A percentile compares a stretch with the other conserved stretches of the same genome.
Conservation (phyloP, 2,888 invertebrate species). For the Parnassius mnemosyne region DNA sequence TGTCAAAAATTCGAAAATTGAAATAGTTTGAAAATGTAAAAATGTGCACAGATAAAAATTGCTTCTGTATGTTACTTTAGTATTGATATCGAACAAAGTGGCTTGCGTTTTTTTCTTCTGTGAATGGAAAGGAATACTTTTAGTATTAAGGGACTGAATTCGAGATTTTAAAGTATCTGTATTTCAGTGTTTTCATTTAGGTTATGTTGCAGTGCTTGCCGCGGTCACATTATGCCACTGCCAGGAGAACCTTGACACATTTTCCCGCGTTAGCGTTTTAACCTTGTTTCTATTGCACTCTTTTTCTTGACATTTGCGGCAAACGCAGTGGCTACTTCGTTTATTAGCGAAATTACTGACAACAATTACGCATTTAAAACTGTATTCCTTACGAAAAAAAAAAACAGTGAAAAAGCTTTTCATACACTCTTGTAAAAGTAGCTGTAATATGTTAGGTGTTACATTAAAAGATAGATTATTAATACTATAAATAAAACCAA, state of each 20-base stretch:
- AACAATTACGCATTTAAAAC: slow-evolving; percentile 23
- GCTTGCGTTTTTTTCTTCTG: slow-evolving; percentile 26
- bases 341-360: slow-evolving; percentile 48
- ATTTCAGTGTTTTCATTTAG: slow-evolving; percentile 40
- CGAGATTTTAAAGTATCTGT: slow-evolving; percentile 28
- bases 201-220: slow-evolving; percentile 58
- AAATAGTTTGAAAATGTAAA: slow-evolving; percentile 62
- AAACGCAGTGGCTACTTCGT: slow-evolving; percentile 53
- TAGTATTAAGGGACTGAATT: slow-evolving; percentile 28
- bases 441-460: slow-evolving; percentile 16
- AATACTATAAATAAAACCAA: slow-evolving; percentile 3
- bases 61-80: slow-evolving; percentile 19
- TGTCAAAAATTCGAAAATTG: slow-evolving; percentile 68
- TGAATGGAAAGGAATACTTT: slow-evolving; percentile 31
- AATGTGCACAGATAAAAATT: slow-evolving; percentile 20
- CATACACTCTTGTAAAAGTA: not conserved
- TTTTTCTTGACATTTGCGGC: slow-evolving; percentile 66
- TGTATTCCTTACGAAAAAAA: not conserved
- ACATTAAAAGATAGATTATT: slow-evolving; percentile 9
- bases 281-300: slow-evolving; percentile 73
- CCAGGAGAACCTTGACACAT: slow-evolving; percentile 74
- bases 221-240: slow-evolving; percentile 57
- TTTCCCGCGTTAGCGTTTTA: slow-evolving; percentile 72
- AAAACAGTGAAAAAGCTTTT: slow-evolving; percentile 3
- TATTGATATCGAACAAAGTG: slow-evolving; percentile 23